Conservation (phyloP, 35 echinoderm and acorn worm species). For the Eucidaris tribuloides region DNA sequence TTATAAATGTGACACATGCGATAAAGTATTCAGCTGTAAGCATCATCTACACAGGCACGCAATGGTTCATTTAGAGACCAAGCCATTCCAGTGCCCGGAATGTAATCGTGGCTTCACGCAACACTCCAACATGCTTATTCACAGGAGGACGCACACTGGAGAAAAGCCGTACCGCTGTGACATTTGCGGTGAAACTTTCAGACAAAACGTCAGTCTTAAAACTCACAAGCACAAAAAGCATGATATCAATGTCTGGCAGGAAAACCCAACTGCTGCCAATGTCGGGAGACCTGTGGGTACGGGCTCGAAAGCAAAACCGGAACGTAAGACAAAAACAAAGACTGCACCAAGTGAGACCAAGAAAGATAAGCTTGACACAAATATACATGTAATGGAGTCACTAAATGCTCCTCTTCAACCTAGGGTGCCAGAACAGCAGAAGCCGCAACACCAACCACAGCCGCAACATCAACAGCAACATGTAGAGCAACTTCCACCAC, state of each 20-base stretch:
- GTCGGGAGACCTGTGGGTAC: neutral
- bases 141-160: constrained; percentile 90
- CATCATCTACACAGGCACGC: constrained; percentile 73
- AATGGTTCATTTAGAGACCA: constrained; percentile 64
- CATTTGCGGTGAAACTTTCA: constrained; percentile 67
- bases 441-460: neutral
- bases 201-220: constrained; percentile 91
- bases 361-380: too few relatives aligned
- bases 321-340: too few relatives aligned
- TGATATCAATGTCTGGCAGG: constrained; percentile 50
- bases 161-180: constrained; percentile 85
- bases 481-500: neutral
- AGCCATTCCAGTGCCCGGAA: constrained; percentile 66
- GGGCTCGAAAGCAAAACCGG: too few relatives aligned
- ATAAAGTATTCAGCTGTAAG: constrained; percentile 77
- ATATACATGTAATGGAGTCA: too few relatives aligned
- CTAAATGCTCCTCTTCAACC: too few relatives aligned
- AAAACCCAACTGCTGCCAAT: neutral
- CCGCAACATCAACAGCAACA: neutral
- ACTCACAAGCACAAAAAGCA: constrained; percentile 69
- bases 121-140: constrained; percentile 85
- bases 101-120: constrained; percentile 85
- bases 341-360: neutral
- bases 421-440: neutral
- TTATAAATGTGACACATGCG: constrained; percentile 70